A percentile compares a stretch with the other conserved stretches of the same genome.
Conservation (phyloP, 2,888 invertebrate species). For the Lasioglossum malachurum region DNA sequence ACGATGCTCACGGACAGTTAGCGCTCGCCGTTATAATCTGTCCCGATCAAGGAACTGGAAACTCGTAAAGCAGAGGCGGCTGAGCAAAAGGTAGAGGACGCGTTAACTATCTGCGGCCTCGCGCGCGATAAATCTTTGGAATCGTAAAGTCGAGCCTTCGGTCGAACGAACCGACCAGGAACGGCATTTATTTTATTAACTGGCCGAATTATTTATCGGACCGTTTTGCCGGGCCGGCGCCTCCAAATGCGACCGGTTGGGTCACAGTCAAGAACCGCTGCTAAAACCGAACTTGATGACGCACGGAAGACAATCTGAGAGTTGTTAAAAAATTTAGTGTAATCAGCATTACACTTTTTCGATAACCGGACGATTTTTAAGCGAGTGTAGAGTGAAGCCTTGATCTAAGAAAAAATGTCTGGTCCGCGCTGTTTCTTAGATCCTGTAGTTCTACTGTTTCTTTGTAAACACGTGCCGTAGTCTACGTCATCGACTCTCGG, state of each 20-base stretch:
- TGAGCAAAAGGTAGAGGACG: not conserved
- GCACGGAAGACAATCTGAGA: not conserved
- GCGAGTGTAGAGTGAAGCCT: no score
- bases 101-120: not conserved
- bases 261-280: not conserved
- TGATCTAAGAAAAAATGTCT: no score
- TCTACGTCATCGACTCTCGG: no score
- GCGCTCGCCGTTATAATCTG: not conserved
- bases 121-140: conserved; percentile 72
- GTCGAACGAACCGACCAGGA: not conserved
- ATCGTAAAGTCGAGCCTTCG: conserved; percentile 71
- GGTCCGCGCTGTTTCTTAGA: no score
- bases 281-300: not conserved
- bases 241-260: not conserved
- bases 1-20: not conserved
- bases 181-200: conserved; percentile 62
- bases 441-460: no score
- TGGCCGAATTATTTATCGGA: conserved; percentile 52
- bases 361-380: not conserved
- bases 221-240: conserved; percentile 13
- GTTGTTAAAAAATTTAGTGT: not conserved
- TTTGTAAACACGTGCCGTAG: no score
- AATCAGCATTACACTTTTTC: not conserved
- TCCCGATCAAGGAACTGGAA: conserved; percentile 6
- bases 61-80: conserved; percentile 9